phyloP scores from a whole-genome alignment of 2,797 vertebrate species.

The Darevskia mixta region DNA sequence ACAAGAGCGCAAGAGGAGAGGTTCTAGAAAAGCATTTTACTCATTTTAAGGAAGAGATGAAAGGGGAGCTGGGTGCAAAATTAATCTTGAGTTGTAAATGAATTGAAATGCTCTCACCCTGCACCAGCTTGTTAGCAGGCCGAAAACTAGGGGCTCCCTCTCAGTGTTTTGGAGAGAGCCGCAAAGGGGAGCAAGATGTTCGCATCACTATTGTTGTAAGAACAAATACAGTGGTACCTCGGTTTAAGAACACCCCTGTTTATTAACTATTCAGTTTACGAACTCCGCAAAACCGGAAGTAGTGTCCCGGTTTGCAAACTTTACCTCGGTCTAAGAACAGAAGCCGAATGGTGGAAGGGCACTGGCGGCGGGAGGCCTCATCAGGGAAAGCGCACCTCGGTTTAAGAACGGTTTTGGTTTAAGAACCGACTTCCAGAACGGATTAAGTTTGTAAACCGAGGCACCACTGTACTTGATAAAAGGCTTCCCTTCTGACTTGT shows the following conservation, averaged over 20 bases:
- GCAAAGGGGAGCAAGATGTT: not conserved
- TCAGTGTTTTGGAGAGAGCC: not conserved
- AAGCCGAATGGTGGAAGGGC: too few species aligned
- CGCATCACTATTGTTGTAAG: not conserved
- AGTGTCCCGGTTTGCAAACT: too few species aligned
- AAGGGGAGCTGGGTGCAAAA: not conserved
- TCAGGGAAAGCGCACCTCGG: rapidly evolving
- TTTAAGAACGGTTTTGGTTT: too few species aligned
- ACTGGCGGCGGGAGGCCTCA: rapidly evolving
- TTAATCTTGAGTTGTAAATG: not conserved
- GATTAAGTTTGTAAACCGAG: too few species aligned
- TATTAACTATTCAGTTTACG: too few species aligned
- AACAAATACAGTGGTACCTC: too few species aligned
- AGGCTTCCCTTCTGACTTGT: not conserved
- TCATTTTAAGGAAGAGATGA: rapidly evolving
- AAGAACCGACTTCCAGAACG: too few species aligned
- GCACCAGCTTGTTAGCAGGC: not conserved
- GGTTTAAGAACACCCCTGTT: too few species aligned
- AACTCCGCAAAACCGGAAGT: too few species aligned
- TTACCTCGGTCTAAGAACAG: too few species aligned
- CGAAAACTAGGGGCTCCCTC: not conserved
- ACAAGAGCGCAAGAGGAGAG: constrained; percentile 9
- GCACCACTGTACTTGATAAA: not conserved
- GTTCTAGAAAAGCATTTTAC: not conserved
- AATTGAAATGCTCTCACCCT: not conserved